A percentile compares a stretch with the other conserved stretches of the same genome.
Conservation (phyloP, 1,140 invertebrate genomes). For the Drosophila paulistorum region DNA sequence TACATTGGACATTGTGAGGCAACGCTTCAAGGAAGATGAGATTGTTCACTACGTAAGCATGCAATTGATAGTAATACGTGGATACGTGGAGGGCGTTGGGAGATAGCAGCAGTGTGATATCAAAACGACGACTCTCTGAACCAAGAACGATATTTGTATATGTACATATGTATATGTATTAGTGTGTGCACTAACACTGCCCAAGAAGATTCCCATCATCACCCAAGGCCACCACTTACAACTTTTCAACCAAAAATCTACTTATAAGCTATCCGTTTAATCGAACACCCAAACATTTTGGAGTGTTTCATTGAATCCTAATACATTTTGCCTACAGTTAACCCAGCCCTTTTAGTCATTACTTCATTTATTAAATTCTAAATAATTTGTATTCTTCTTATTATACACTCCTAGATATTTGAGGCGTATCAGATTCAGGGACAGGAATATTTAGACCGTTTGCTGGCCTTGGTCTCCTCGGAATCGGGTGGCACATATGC, state of each 20-base stretch:
- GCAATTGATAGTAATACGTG: constrained; percentile 3
- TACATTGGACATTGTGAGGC: constrained; percentile 59
- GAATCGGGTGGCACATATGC: constrained; percentile 85
- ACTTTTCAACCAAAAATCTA: no score
- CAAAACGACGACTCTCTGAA: no score
- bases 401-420: constrained; percentile 57
- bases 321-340: background rate
- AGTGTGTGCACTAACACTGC: no score
- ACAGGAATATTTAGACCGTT: constrained; percentile 78
- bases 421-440: constrained; percentile 81
- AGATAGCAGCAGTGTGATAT: background rate
- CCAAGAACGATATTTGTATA: no score
- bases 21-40: constrained; percentile 77
- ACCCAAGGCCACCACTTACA: no score
- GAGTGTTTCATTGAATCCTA: no score
- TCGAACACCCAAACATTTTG: background rate
- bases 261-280: no score
- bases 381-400: background rate
- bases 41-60: constrained; percentile 66
- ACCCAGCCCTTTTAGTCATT: background rate
- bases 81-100: background rate
- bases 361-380: background rate
- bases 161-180: no score
- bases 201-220: no score
- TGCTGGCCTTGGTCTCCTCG: constrained; percentile 88